These are phyloP conservation scores for Cyclophora punctaria DNA, from an alignment of 2,888 invertebrate species.

Conservation along the genomic window DNA sequence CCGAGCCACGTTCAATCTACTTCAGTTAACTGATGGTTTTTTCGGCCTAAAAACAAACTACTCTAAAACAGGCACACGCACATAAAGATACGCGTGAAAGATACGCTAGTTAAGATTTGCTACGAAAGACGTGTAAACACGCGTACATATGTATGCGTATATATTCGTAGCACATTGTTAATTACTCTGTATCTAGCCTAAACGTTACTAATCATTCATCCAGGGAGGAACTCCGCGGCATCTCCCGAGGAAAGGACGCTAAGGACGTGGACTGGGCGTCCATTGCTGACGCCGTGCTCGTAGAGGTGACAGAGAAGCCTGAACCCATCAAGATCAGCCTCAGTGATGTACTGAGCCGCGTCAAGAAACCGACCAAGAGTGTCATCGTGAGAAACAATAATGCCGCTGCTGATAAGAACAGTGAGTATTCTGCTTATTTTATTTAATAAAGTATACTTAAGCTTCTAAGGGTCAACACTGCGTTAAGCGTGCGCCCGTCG, in stretches of 20 bases:
- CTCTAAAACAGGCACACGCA: no score
- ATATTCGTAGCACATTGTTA: no score
- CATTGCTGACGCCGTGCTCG: constrained; percentile 78
- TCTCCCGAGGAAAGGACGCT: constrained; percentile 86
- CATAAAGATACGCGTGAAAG: no score
- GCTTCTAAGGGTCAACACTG: no score
- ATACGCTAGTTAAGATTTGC: no score
- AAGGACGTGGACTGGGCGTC: constrained; percentile 91
- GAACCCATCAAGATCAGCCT: constrained; percentile 85
- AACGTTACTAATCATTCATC: background rate
- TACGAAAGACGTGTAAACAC: no score
- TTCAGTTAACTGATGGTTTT: no score
- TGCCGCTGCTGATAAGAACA: constrained; percentile 73
- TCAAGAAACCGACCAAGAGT: constrained; percentile 80
- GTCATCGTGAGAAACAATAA: constrained; percentile 72
- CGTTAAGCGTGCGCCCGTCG: no score
- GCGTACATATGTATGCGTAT: no score
- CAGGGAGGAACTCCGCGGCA: constrained; percentile 89
- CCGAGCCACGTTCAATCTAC: no score
- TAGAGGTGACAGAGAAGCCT: constrained; percentile 80
- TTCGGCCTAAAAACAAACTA: no score
- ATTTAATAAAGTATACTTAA: background rate
- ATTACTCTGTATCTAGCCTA: no score
- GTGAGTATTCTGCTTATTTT: constrained; percentile 58
- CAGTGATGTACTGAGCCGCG: constrained; percentile 79